These are phyloP conservation scores for Artibeus lituratus DNA, from an alignment of 2,797 vertebrate species.

Conservation along the genomic window DNA sequence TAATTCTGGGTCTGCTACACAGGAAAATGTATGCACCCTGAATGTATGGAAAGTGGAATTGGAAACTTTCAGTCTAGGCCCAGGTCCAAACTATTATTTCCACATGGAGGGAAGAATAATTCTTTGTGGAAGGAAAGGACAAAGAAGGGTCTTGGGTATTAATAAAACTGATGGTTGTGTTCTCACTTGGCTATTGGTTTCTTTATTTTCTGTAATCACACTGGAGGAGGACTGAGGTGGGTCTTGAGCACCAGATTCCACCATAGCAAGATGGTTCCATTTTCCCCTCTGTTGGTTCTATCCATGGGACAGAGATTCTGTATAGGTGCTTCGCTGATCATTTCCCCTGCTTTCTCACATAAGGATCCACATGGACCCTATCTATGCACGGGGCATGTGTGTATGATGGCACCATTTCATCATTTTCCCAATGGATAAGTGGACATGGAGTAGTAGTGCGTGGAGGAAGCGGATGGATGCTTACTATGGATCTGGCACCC, in stretches of 20 bases:
- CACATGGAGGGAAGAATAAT: neutral
- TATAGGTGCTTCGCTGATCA: neutral
- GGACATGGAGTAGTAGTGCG: accelerated
- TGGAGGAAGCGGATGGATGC: neutral
- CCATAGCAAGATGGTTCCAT: neutral
- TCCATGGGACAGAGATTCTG: neutral
- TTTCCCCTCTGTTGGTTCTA: neutral
- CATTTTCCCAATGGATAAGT: neutral
- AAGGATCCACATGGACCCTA: neutral
- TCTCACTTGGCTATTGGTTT: neutral
- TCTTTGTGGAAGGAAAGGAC: too few relatives aligned
- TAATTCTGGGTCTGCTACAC: neutral
- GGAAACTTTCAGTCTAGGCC: neutral
- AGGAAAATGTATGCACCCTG: too few relatives aligned
- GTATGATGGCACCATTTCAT: neutral
- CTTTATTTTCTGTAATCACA: neutral
- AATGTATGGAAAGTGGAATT: neutral
- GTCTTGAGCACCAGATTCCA: neutral
- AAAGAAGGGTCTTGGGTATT: neutral
- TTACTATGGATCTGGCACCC: too few relatives aligned
- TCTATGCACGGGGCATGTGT: accelerated
- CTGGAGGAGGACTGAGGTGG: neutral
- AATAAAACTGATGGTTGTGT: neutral
- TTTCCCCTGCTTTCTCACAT: neutral
- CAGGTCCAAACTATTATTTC: neutral